Conservation (phyloP, 2,113 vertebrate species). For the Tachuris rubrigastra region DNA sequence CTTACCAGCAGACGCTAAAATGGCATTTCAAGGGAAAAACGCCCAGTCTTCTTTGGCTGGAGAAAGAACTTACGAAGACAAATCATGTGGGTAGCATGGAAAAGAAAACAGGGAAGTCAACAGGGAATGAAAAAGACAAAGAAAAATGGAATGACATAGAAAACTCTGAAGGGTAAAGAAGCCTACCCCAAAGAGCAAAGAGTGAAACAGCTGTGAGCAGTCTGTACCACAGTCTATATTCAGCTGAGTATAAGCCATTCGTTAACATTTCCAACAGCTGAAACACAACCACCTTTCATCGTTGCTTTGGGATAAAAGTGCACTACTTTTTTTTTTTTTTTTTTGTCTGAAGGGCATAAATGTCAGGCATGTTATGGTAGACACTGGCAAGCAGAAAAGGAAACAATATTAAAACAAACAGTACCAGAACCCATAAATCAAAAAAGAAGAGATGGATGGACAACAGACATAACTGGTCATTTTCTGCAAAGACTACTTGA, state of each 20-base stretch:
- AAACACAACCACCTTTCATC: slow-evolving; percentile 34
- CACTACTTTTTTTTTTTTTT: not conserved
- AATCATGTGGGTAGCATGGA: not conserved
- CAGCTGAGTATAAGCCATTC: not conserved
- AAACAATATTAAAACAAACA: not conserved
- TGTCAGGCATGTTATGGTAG: not conserved
- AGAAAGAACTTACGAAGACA: not conserved
- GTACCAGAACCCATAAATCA: not conserved
- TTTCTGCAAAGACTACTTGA: not conserved
- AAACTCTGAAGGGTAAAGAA: not conserved
- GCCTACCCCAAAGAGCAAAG: not conserved
- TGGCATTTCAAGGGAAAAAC: not conserved
- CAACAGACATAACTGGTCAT: not conserved
- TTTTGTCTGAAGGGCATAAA: not conserved
- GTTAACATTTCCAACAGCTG: slow-evolving; percentile 39
- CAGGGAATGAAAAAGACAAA: not conserved
- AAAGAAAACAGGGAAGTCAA: not conserved
- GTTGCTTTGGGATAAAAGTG: not conserved
- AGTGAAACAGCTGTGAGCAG: slow-evolving; percentile 14
- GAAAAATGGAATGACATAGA: not conserved
- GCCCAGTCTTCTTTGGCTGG: not conserved
- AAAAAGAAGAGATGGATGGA: not conserved
- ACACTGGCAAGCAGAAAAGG: not conserved
- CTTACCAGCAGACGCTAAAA: not conserved
- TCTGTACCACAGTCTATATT: not conserved